phyloP scores from a whole-genome alignment of 2,797 vertebrate genomes.

The Tympanoctomys barrerae region DNA sequence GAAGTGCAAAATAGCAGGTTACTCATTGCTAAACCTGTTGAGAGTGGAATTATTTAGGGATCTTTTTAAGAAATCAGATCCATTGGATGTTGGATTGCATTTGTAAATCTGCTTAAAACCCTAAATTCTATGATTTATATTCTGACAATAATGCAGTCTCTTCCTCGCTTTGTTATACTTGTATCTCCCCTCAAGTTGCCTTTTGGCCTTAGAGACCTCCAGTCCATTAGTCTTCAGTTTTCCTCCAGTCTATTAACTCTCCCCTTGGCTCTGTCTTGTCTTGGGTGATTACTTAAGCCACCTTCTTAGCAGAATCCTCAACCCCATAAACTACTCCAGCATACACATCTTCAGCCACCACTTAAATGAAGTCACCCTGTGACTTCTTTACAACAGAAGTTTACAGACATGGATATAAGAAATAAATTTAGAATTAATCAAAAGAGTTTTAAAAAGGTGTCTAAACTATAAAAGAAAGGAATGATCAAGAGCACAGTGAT shows the following conservation, averaged over 20 bases:
- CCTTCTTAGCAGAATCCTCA: conserved; percentile 29
- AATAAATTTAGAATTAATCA: conserved; percentile 36
- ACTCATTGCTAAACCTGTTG: background rate
- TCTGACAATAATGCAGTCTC: background rate
- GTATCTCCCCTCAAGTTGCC: background rate
- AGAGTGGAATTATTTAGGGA: background rate
- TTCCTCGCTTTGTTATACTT: background rate
- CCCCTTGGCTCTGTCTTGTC: background rate
- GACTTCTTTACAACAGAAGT: conserved; percentile 33
- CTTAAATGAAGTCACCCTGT: background rate
- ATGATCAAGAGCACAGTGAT: background rate
- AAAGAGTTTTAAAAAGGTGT: background rate
- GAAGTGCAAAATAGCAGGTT: background rate
- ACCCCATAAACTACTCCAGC: background rate
- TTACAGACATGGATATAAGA: background rate
- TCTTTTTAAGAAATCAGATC: background rate
- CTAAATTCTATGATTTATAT: conserved; percentile 39
- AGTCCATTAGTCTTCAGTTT: background rate
- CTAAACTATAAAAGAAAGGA: conserved; percentile 14
- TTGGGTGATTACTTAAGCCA: conserved; percentile 37
- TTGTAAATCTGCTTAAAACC: background rate
- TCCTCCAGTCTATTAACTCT: background rate
- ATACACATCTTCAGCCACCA: background rate
- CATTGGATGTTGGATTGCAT: background rate
- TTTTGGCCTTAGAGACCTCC: background rate